Conservation (phyloP, 23 tunicate species). For the Aplidium turbinatum region DNA sequence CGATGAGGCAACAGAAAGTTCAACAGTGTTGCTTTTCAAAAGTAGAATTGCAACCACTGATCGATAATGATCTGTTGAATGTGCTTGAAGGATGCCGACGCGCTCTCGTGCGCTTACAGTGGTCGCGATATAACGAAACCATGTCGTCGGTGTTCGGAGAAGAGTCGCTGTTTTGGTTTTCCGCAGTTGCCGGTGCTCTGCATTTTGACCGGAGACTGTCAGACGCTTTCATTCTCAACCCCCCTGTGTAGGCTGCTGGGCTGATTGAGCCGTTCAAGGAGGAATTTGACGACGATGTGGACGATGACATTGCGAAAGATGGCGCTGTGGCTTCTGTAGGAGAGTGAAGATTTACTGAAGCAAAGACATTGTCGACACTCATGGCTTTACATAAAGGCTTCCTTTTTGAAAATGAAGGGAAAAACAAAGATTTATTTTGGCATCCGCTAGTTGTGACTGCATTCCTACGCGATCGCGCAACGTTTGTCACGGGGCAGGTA, state of each 20-base stretch:
- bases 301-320: constrained; percentile 32
- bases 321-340: background rate
- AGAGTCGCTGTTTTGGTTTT: background rate
- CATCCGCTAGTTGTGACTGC: constrained; percentile 18
- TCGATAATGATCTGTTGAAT: background rate
- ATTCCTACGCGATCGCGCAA: constrained; percentile 22
- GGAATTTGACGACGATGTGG: constrained; percentile 55
- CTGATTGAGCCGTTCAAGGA: constrained; percentile 56
- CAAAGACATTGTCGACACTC: constrained; percentile 52
- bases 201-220: constrained; percentile 23
- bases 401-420: constrained; percentile 12
- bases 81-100: constrained; percentile 14
- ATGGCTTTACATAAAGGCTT: constrained; percentile 37
- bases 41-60: background rate
- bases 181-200: constrained; percentile 9
- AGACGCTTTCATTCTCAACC: background rate
- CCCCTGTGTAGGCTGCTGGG: constrained; percentile 18
- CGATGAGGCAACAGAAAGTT: too few relatives aligned
- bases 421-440: background rate
- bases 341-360: background rate
- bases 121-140: constrained; percentile 34
- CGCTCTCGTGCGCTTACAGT: constrained; percentile 28
- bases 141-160: constrained; percentile 37
- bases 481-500: background rate
- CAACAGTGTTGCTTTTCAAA: background rate